Base-by-base conservation (phyloP, 2,113 vertebrate species). In the Dicrurus megarhynchus region DNA sequence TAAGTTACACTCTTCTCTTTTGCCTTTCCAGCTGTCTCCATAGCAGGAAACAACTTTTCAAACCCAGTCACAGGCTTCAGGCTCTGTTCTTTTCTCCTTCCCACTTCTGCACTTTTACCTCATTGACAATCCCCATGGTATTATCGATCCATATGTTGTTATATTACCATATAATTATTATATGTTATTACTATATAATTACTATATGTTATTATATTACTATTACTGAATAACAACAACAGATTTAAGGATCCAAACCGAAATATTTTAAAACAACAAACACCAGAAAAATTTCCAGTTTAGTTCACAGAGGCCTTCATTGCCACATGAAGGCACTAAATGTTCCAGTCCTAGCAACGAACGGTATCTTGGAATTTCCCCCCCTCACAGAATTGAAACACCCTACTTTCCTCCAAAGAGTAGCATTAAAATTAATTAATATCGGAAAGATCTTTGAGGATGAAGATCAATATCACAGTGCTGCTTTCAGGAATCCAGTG, bases 401-500 rank as follows among this genome's bases (percentile, higher is more conserved):
- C 20, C 14, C 0, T 44, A 4, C 77, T 85, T 92, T 86, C 76
- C 83, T 90, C 83, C 35, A 35, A 80, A 81, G 60, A 90, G 22
- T 3, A 68, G 46, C 4, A 2, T 53, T 86, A 80, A 88, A 84
- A 90, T 86, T 93, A 96, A 90, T 96, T 93, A 84, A 87, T 44
- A 20, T 42, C 79, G 87, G 73, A 52, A 77, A 84, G 59, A 90
- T 70, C 87, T 96, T 94, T 70, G 55, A 96, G 76, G 52, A 94
- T 74, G 75, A 76, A 89, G 91, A 96, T 96, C 90, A 92, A 83
- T 88, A 93, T 55, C 64, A 67, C 81, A 74, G 75, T 26, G 27
- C 46, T 80, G 56, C 67, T 93, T 88, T 89, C 79, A 96, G 87
- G 71, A 95, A 96, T n/a, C 7, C 42, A 75, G 44, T 49, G 68